A percentile compares a stretch with the other conserved stretches of the same genome.
phyloP scores from a whole-genome alignment of 2,888 invertebrate species.

The Congeria kusceri region DNA sequence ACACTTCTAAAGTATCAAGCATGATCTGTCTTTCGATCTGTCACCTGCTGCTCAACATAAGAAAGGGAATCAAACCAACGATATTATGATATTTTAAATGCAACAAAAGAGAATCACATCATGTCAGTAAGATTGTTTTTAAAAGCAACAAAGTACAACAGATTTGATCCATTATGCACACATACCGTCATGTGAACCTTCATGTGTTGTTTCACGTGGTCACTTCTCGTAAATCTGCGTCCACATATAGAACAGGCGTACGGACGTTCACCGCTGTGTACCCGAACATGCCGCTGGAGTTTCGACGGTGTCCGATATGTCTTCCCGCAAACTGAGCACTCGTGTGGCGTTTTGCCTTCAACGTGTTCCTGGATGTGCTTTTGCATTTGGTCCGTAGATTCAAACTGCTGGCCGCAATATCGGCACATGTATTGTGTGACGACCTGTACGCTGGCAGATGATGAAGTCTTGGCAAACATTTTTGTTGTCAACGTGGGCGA shows the following conservation, averaged over 20 bases:
- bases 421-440: slow-evolving; percentile 77
- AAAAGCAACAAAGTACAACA: no score
- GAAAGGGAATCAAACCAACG: no score
- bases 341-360: slow-evolving; percentile 65
- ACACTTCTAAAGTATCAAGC: no score
- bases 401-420: slow-evolving; percentile 76
- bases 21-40: no score
- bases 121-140: no score
- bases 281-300: slow-evolving; percentile 77
- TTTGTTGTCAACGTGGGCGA: slow-evolving; percentile 57
- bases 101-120: no score
- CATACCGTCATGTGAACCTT: slow-evolving; percentile 71
- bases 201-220: slow-evolving; percentile 79
- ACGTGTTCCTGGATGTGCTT: slow-evolving; percentile 66
- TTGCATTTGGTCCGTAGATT: slow-evolving; percentile 71
- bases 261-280: slow-evolving; percentile 77
- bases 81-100: no score
- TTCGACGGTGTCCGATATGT: slow-evolving; percentile 77
- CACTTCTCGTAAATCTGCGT: slow-evolving; percentile 75
- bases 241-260: slow-evolving; percentile 77
- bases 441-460: slow-evolving; percentile 68
- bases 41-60: no score
- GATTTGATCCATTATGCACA: no score
- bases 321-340: slow-evolving; percentile 76
- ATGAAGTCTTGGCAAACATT: slow-evolving; percentile 42